Conservation (phyloP, 2,113 vertebrate species). For the Festucalex cinctus region DNA sequence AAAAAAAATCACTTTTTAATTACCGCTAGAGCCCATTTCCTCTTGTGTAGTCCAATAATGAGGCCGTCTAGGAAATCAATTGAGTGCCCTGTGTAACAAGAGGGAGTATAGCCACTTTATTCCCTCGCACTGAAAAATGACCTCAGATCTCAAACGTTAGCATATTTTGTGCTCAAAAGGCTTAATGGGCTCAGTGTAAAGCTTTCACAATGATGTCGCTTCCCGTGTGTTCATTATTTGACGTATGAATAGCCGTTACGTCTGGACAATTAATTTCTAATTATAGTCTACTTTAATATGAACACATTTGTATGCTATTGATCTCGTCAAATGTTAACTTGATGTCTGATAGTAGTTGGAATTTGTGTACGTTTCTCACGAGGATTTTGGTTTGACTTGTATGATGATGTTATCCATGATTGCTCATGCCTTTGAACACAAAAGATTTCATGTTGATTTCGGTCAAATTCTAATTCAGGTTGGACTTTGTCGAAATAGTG, state of each 20-base stretch:
- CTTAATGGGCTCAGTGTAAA: neutral
- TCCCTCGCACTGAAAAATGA: constrained; percentile 5
- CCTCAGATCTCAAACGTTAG: constrained; percentile 1
- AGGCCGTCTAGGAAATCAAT: constrained; percentile 9
- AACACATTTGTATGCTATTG: neutral
- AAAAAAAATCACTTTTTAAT: constrained; percentile 13
- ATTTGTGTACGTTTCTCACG: too few species aligned
- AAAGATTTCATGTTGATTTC: too few species aligned
- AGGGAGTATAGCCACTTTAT: constrained; percentile 11
- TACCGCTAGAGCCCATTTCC: constrained; percentile 3
- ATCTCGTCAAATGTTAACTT: neutral
- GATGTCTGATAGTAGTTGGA: neutral
- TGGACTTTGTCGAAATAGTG: too few species aligned
- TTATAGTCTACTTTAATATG: neutral
- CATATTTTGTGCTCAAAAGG: neutral
- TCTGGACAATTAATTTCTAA: neutral
- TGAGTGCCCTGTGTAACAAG: constrained; percentile 6
- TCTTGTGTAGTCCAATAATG: constrained; percentile 15
- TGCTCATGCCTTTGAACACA: too few species aligned
- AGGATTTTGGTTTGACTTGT: neutral
- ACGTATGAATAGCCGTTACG: neutral
- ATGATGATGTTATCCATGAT: too few species aligned
- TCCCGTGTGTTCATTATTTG: neutral
- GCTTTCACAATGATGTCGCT: neutral
- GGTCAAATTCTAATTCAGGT: too few species aligned